Base-by-base conservation (phyloP, 2,888 invertebrate species). In the Epinotia brunnichana region DNA sequence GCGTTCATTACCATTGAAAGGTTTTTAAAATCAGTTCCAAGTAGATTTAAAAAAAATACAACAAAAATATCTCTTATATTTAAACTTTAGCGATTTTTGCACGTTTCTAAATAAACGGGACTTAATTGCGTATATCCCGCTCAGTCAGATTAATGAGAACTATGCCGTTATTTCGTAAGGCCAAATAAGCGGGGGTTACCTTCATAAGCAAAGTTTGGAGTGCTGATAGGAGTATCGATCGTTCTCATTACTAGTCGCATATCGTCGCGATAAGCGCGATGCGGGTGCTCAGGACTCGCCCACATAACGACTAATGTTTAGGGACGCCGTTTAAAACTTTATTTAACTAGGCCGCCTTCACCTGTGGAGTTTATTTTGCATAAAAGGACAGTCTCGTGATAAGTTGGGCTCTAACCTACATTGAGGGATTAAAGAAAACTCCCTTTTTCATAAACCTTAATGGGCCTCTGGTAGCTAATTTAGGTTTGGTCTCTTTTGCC, bases 141-240 rank as follows among this genome's bases (percentile, higher is more conserved):
- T 48, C 7, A 48, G n/a, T 48, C n/a, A 48, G n/a, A 48, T n/a
- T 56, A 24, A 21, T n/a, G 57, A 29, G 10, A 62, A 57, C 51
- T 59, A 67, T 76, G 62, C 19, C 15, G 64, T 39, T 63, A 53
- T 66, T 74, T 70, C 70, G 69, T 75, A 69, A 66, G 59, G 63
- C 63, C 62, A 41, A 72, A 70, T 67, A 57, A 73, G 66, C 57
- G 74, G 66, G 75, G 74, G 74, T 57, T 67, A 70, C 74, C 51
- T 71, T 89, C 88, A 88, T 88, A 89, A 88, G 85, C 83, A 81
- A 89, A 90, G 87, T 90, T 91, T 90, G 83, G 82, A 91, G 90
- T 91, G 90, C 83, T 85, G 92, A 92, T 92, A 92, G 54, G 63
- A 35, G 70, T 77, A 77, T 84, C 81, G 84, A 84, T 84, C 91